Conservation (phyloP, 1,140 invertebrate species). For the Cepaea nemoralis region DNA sequence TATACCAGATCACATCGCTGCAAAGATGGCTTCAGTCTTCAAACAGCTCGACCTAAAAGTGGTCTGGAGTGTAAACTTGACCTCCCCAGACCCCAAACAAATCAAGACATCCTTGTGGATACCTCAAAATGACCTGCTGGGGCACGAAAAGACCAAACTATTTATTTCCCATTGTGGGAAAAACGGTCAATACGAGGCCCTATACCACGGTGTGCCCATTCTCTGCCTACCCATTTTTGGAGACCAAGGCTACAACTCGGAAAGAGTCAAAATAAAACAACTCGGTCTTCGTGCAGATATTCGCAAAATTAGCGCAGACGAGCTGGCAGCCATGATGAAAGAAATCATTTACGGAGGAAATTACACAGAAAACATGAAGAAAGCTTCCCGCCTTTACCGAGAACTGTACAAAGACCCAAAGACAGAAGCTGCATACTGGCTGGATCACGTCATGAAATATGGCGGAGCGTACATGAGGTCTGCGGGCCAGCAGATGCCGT, state of each 20-base stretch:
- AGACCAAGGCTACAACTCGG: slow-evolving; percentile 48
- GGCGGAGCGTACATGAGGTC: not conserved
- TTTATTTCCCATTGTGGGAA: slow-evolving; percentile 61
- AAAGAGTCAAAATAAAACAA: slow-evolving; percentile 39
- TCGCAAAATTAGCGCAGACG: slow-evolving; percentile 19
- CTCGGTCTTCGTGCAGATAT: slow-evolving; percentile 38
- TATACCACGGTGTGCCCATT: slow-evolving; percentile 58
- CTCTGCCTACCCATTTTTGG: slow-evolving; percentile 78
- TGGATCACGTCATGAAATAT: slow-evolving; percentile 6
- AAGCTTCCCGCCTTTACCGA: not conserved
- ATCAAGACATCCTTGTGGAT: slow-evolving; percentile 39
- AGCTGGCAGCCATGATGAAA: slow-evolving; percentile 32
- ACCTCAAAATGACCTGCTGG: slow-evolving; percentile 46
- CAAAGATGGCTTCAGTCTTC: slow-evolving; percentile 41
- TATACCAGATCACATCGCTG: slow-evolving; percentile 20
- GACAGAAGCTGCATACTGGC: not conserved
- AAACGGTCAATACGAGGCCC: slow-evolving; percentile 55
- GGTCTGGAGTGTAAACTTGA: slow-evolving; percentile 30
- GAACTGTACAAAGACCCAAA: not conserved
- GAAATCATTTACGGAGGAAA: slow-evolving; percentile 27
- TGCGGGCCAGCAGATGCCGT: not conserved
- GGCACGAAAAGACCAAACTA: slow-evolving; percentile 42
- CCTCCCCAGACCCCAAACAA: not conserved
- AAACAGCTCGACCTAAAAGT: slow-evolving; percentile 29
- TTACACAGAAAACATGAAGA: slow-evolving; percentile 3